Percentiles rank a stretch among this genome's conserved stretches.
These are phyloP conservation scores for Psammodynastes pulverulentus DNA, from an alignment of 2,113 vertebrate genomes.

Conservation along the genomic window DNA sequence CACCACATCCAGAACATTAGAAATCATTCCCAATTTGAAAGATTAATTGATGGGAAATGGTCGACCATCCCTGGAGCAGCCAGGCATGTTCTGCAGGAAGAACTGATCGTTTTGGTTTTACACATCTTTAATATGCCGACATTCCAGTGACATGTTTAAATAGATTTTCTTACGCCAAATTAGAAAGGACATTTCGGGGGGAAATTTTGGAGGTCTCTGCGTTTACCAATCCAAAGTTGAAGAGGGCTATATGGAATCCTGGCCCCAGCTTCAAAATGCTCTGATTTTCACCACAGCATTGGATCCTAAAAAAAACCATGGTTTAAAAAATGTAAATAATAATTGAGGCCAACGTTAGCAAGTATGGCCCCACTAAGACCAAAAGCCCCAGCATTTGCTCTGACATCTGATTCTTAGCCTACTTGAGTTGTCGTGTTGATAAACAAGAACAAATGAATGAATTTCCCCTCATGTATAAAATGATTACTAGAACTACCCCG, in stretches of 20 bases:
- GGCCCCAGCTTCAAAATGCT: background rate
- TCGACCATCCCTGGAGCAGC: background rate
- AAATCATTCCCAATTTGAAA: background rate
- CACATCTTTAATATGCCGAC: background rate
- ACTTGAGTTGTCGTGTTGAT: background rate
- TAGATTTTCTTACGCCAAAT: background rate
- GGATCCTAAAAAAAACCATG: background rate
- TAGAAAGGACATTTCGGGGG: background rate
- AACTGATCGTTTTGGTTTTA: background rate
- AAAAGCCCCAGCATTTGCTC: background rate
- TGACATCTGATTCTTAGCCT: background rate
- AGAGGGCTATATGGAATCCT: background rate
- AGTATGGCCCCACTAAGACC: background rate
- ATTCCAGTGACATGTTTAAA: background rate
- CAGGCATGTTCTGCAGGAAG: background rate
- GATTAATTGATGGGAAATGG: background rate
- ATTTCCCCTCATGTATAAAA: background rate
- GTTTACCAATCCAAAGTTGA: background rate
- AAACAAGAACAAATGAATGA: background rate
- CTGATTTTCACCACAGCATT: background rate
- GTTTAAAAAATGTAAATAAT: background rate
- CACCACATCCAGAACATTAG: background rate
- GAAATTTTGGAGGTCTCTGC: background rate
- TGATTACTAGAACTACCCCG: background rate
- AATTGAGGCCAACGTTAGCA: background rate